Conservation (phyloP, 2,888 invertebrate species). For the Acrocyrtus sp. region DNA sequence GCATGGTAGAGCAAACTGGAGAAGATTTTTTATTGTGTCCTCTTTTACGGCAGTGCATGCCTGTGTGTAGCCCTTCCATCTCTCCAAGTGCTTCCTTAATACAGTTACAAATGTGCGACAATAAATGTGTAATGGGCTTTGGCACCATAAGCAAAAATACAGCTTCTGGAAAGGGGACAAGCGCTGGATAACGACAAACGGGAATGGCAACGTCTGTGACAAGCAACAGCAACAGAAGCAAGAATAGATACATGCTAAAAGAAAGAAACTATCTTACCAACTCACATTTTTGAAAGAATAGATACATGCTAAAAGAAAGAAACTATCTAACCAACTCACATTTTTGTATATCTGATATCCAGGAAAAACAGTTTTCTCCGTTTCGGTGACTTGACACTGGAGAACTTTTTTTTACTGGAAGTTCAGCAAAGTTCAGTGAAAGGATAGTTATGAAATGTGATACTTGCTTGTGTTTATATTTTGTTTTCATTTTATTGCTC, state of each 20-base stretch:
- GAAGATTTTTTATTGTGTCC: too few relatives aligned
- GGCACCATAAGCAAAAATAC: slow-evolving; percentile 22
- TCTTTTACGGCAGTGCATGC: too few relatives aligned
- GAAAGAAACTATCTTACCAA: not conserved
- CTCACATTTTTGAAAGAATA: not conserved
- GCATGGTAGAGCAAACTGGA: too few relatives aligned
- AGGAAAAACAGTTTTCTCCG: too few relatives aligned
- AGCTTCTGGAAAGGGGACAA: not conserved
- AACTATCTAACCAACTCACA: not conserved
- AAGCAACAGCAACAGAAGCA: too few relatives aligned
- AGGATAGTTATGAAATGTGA: not conserved
- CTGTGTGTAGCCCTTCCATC: slow-evolving; percentile 24
- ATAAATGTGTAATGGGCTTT: slow-evolving; percentile 45
- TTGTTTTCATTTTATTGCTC: too few relatives aligned
- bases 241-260: not conserved
- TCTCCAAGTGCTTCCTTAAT: slow-evolving; percentile 35
- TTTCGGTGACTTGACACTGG: too few relatives aligned
- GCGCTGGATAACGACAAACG: not conserved
- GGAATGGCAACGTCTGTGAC: too few relatives aligned
- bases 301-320: not conserved
- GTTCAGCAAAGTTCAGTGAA: not conserved
- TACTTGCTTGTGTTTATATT: too few relatives aligned
- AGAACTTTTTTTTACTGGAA: too few relatives aligned
- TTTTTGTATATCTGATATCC: too few relatives aligned
- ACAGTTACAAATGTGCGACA: slow-evolving; percentile 43